A percentile compares a stretch with the other conserved stretches of the same genome.
These are phyloP conservation scores for Chaetodon trifascialis DNA, from an alignment of 2,113 vertebrate species.

Conservation along the genomic window DNA sequence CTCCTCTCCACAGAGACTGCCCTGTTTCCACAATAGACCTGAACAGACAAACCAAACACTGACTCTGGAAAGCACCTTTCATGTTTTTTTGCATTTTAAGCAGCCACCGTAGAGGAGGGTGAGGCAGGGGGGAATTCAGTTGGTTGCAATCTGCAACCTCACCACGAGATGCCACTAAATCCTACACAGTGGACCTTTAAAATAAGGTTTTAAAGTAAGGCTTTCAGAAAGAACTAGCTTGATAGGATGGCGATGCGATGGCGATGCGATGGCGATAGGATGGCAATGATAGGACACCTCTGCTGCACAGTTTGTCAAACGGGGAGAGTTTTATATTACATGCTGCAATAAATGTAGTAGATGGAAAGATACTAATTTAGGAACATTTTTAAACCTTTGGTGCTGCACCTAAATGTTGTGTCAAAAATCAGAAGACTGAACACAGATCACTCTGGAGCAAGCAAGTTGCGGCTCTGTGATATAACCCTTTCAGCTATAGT, in stretches of 20 bases:
- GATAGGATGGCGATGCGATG: neutral
- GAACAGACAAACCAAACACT: no score
- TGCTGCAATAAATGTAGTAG: neutral
- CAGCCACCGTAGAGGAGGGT: no score
- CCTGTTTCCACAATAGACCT: no score
- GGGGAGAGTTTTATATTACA: neutral
- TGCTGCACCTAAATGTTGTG: neutral
- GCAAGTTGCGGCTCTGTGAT: neutral
- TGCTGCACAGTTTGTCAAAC: neutral
- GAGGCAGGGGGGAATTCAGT: no score
- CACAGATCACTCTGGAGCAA: neutral
- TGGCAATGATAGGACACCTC: no score
- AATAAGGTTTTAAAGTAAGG: neutral
- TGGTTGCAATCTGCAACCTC: no score
- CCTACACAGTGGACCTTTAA: no score
- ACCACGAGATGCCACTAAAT: no score
- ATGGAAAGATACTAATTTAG: neutral
- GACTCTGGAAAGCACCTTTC: no score
- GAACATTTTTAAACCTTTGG: neutral
- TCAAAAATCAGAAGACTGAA: slow-evolving; percentile 4
- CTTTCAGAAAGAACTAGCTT: neutral
- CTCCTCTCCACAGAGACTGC: no score
- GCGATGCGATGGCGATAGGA: no score
- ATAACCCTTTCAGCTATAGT: neutral
- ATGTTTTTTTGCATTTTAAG: no score